These are phyloP conservation scores for Oryzias javanicus DNA, from an alignment of 2,113 vertebrate genomes.

Conservation along the genomic window DNA sequence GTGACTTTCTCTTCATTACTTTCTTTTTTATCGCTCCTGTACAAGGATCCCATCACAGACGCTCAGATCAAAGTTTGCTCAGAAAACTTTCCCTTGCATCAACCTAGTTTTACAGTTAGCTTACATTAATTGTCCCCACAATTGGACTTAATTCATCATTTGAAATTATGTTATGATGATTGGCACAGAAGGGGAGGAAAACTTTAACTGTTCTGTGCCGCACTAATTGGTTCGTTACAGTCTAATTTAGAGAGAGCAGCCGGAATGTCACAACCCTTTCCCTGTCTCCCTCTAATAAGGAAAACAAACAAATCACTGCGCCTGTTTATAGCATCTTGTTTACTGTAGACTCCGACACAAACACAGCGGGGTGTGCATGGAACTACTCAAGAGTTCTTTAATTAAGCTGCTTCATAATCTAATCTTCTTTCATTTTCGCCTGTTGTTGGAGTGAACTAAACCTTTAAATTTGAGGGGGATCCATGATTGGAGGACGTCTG, in stretches of 20 bases:
- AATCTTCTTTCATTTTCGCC: slow-evolving; percentile 21
- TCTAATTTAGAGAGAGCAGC: slow-evolving; percentile 53
- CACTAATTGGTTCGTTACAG: slow-evolving; percentile 62
- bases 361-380: neutral
- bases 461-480: too few relatives aligned
- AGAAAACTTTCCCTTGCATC: neutral
- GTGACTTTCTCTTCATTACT: slow-evolving; percentile 12
- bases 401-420: slow-evolving; percentile 25
- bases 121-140: slow-evolving; percentile 60
- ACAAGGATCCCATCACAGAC: slow-evolving; percentile 16
- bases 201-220: slow-evolving; percentile 39
- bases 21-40: slow-evolving; percentile 3
- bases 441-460: neutral
- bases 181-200: slow-evolving; percentile 65
- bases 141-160: slow-evolving; percentile 69
- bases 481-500: too few relatives aligned
- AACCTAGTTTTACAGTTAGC: slow-evolving; percentile 36
- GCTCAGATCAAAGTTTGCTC: slow-evolving; percentile 17
- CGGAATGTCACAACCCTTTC: slow-evolving; percentile 37
- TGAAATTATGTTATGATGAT: slow-evolving; percentile 72
- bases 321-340: slow-evolving; percentile 39
- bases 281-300: slow-evolving; percentile 46
- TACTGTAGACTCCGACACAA: slow-evolving; percentile 14
- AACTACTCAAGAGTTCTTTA: slow-evolving; percentile 11
- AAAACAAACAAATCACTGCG: slow-evolving; percentile 49